phyloP scores from a whole-genome alignment of 2,888 invertebrate genomes.

The Anoncus sp. region DNA sequence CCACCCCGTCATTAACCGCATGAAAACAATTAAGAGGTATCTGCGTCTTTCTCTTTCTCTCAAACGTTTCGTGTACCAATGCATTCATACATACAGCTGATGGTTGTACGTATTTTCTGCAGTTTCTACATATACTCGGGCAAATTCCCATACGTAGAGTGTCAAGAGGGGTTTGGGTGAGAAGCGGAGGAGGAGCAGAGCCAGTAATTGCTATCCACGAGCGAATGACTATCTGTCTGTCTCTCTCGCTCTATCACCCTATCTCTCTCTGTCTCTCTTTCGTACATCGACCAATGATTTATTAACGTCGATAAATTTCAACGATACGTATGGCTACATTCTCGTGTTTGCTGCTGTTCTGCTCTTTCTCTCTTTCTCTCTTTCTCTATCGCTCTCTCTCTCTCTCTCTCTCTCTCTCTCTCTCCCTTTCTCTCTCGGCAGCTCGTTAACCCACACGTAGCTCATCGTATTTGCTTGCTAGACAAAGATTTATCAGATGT shows the following conservation, averaged over 20 bases:
- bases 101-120: conserved; percentile 36
- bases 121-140: conserved; percentile 39
- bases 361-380: conserved; percentile 10
- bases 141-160: conserved; percentile 29
- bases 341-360: conserved; percentile 12
- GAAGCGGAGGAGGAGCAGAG: conserved; percentile 8
- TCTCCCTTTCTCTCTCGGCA: conserved; percentile 23
- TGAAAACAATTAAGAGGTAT: conserved; percentile 62
- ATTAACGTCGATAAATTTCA: conserved; percentile 53
- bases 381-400: not conserved
- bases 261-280: not conserved
- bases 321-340: conserved; percentile 36
- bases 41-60: not conserved
- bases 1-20: conserved; percentile 60
- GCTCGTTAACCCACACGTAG: conserved; percentile 49
- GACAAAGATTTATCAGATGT: conserved; percentile 46
- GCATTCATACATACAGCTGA: conserved; percentile 3
- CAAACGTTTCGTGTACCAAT: conserved; percentile 4
- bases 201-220: conserved; percentile 54
- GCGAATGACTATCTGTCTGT: conserved; percentile 44
- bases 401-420: conserved; percentile 1
- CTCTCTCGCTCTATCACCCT: not conserved
- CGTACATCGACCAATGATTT: conserved; percentile 52
- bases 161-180: conserved; percentile 5
- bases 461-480: conserved; percentile 27